These are phyloP conservation scores for Hyposmocoma kahamanoa DNA, from an alignment of 1,140 invertebrate genomes.

Conservation along the genomic window DNA sequence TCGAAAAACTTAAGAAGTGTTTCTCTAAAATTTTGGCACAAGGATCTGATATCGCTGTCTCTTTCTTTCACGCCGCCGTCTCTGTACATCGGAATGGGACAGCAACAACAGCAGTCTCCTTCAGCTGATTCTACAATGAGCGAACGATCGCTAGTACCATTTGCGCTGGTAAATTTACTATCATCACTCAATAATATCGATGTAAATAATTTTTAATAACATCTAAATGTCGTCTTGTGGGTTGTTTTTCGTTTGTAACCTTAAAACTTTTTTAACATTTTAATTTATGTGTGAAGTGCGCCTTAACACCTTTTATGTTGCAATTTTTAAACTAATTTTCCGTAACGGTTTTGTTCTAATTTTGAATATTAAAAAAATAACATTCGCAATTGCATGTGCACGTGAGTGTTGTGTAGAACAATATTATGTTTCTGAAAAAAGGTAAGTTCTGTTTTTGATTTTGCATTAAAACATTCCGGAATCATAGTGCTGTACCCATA, in stretches of 20 bases:
- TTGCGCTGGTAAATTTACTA: constrained; percentile 71
- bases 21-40: too few species aligned
- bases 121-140: constrained; percentile 73
- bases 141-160: constrained; percentile 67
- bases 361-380: constrained; percentile 8
- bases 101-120: constrained; percentile 69
- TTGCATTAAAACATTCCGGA: background rate
- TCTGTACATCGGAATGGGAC: constrained; percentile 32
- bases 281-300: background rate
- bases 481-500: too few species aligned
- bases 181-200: constrained; percentile 58
- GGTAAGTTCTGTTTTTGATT: background rate
- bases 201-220: constrained; percentile 54
- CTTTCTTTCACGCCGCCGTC: constrained; percentile 43
- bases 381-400: constrained; percentile 12
- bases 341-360: background rate
- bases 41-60: constrained; percentile 23
- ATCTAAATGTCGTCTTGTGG: constrained; percentile 21
- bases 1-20: too few species aligned
- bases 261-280: constrained; percentile 7
- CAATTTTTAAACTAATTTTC: background rate
- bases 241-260: constrained; percentile 10
- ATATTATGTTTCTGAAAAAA: background rate
- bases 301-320: background rate
- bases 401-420: constrained; percentile 9